Evolutionary conservation across 2,888 invertebrate species (phyloP).

Genomic region (Tholera decimalis): DNA sequence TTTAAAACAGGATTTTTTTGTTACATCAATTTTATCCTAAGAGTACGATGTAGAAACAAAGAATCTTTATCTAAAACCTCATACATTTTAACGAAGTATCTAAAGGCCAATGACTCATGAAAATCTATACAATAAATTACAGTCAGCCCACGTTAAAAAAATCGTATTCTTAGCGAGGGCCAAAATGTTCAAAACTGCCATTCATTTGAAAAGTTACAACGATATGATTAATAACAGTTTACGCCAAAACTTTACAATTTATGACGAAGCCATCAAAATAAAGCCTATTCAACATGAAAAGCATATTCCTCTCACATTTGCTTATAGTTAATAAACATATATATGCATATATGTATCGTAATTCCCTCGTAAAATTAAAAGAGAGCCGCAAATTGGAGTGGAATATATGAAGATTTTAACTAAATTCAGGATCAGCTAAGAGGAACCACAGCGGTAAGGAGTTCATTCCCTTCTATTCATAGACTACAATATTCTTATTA

Average conservation of each 20-base stretch:
- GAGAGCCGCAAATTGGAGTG: constrained; percentile 2
- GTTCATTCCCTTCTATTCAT: no score
- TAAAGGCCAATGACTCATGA: constrained; percentile 31
- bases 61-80: constrained; percentile 2
- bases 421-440: no score
- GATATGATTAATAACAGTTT: constrained; percentile 55
- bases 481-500: no score
- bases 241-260: constrained; percentile 43
- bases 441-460: no score
- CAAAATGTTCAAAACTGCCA: constrained; percentile 41
- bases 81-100: neutral
- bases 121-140: constrained; percentile 43
- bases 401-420: no score
- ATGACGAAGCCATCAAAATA: constrained; percentile 33
- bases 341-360: no score
- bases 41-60: neutral
- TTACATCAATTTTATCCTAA: no score
- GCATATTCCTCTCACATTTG: no score
- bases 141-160: constrained; percentile 35
- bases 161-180: constrained; percentile 31
- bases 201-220: constrained; percentile 53
- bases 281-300: constrained; percentile 25
- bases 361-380: constrained; percentile 10
- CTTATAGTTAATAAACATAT: no score
- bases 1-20: no score